Conservation (phyloP, 2,797 vertebrate species). For the Thunnus albacares region DNA sequence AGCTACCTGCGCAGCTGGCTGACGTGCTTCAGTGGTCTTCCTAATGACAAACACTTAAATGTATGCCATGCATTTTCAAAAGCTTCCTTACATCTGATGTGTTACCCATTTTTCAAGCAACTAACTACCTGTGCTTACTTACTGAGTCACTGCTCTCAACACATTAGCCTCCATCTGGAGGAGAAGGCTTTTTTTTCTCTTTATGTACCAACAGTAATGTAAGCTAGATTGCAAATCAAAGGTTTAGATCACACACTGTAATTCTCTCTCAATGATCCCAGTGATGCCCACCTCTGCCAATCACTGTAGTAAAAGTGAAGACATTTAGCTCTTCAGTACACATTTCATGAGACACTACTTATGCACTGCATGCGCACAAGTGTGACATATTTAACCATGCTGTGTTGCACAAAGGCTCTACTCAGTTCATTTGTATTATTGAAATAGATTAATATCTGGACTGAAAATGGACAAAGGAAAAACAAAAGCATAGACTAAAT, state of each 20-base stretch:
- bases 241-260: background rate
- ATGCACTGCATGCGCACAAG: background rate
- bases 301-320: conserved; percentile 7
- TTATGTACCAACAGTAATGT: too few relatives aligned
- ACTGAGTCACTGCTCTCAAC: background rate
- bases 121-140: background rate
- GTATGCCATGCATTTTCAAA: background rate
- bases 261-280: background rate
- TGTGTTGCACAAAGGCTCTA: background rate
- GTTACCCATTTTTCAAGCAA: background rate
- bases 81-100: background rate
- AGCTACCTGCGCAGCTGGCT: too few relatives aligned
- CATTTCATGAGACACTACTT: background rate
- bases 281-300: background rate
- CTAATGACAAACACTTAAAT: background rate
- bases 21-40: too few relatives aligned
- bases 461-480: background rate
- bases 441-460: background rate
- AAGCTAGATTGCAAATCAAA: background rate
- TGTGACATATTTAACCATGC: background rate
- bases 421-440: background rate
- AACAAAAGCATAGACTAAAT: background rate
- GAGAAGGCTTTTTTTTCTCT: background rate
- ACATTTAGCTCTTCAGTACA: background rate
- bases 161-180: conserved; percentile 5